Evolutionary conservation across 1,140 invertebrate genomes (phyloP), one percentile per base, ranked within the genome.

Genomic region (Tribolium madens): DNA sequence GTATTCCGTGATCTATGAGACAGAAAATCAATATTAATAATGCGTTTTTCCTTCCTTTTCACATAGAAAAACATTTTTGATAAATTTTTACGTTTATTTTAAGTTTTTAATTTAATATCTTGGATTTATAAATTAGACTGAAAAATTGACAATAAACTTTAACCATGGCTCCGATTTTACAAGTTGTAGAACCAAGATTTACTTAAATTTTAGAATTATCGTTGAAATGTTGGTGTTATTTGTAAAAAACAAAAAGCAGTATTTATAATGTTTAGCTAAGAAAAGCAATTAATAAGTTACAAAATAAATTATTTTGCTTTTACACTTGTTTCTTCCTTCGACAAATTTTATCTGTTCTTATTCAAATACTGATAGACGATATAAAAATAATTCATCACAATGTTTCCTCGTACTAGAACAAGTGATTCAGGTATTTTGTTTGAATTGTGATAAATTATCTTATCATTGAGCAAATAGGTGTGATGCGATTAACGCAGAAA

Each of bases 371-470:
- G 57, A 31, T 42, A 64, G 21, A 3, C 5, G 14, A 31, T 31
- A 12, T 12, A 64, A 64, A 64, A 64, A 64, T 33, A 33, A 57
- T 64, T 64, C 21, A 64, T 64, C 21, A 64, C 57, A 33, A 31
- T 42, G 26, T 64, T 57, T 64, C 26, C 12, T 12, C 31, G 57
- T 64, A 64, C 12, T 12, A 57, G 14, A 47, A 57, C 72, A 57
- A 52, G 46, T 78, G 73, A 78, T 75, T 78, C 73, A 78, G 71
- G 48, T 48, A 70, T 76, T 53, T 72, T 75, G 70, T 75, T 74
- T 75, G 60, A 50, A 75, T 75, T 71, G 42, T 60, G 76, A 78
- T 78, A 78, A 75, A 70, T 75, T 76, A 79, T 79, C 78, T 79
- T 79, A 79, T 79, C 76, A 52, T 5, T 14, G 48, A 70, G 10